Base-by-base conservation (phyloP, 2,797 vertebrate genomes). In the Hirundo rustica region DNA sequence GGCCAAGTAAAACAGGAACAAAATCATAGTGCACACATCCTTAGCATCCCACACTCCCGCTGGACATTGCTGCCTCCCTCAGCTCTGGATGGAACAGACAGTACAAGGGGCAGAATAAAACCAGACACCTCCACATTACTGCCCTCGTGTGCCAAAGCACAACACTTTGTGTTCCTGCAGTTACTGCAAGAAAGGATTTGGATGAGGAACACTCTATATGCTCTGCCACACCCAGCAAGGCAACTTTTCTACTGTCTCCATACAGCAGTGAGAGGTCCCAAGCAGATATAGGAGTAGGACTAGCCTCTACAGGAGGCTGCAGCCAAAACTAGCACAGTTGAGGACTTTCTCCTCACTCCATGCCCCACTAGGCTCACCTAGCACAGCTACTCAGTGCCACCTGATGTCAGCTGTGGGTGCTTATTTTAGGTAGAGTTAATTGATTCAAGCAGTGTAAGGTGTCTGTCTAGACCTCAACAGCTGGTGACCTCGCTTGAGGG, bases 401-500 rank as follows among this genome's bases (percentile, higher is more conserved):
- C 62, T 20, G 8, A 57, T 19, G 5, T 11, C n/a, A 72, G 20
- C 17, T 29, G 61, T 13, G 20, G 17, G 38, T 61, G 19, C 20
- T 54, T 34, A 20, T 26, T 19, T 72, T 64, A 40, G 11, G 5
- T 5, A 54, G 25, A 47, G 32, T 72, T 76, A 34, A 53, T 87
- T 77, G 42, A 55, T 13, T 66, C n/a, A n/a, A 27, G 16, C 10
- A 61, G 23, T 14, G 4, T 53, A 40, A 84, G 3, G 5, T n/a
- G 11, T 16, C 47, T 61, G 32, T 36, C 50, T 38, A 36, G 20
- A 55, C 30, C 21, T 57, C 32, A 64, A 19, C 14, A 67, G 13
- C 1, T 1, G 5, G 4, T 34, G 9, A 62, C 16, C 40, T 72
- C 1, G 1, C 40, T 36, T 36, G 66, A 61, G 20, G 14, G 9